Conservation (phyloP, 35 echinoderm and acorn worm genomes). For the Chiridota heheva region DNA sequence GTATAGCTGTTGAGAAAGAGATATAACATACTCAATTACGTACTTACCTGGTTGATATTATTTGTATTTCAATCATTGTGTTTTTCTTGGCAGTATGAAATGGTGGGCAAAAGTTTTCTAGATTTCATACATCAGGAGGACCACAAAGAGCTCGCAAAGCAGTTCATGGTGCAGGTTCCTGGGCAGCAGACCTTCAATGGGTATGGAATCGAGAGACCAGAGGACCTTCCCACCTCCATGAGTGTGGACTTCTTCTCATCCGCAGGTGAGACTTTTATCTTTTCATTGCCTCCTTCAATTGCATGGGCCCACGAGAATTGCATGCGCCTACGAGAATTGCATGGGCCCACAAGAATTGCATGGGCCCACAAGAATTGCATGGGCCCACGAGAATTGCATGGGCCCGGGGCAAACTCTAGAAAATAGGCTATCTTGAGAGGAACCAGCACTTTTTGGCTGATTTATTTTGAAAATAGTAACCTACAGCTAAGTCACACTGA, state of each 20-base stretch:
- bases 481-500: no score
- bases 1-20: no score
- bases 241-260: conserved; percentile 88
- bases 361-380: no score
- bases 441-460: no score
- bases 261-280: conserved; percentile 48
- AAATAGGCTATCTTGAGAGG: no score
- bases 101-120: conserved; percentile 85
- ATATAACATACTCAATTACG: no score
- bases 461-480: no score
- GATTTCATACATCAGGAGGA: conserved; percentile 98
- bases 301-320: neutral
- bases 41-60: neutral
- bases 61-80: neutral
- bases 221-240: conserved; percentile 81
- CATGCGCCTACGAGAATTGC: neutral
- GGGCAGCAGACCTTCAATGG: conserved; percentile 92
- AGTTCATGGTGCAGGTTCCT: conserved; percentile 94
- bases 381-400: no score
- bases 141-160: conserved; percentile 92
- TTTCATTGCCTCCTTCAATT: neutral
- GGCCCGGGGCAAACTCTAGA: no score
- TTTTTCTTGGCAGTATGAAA: conserved; percentile 76
- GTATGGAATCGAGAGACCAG: conserved; percentile 72
- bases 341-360: no score